Base-by-base conservation (phyloP, 2,113 vertebrate species). In the Microtus pennsylvanicus region DNA sequence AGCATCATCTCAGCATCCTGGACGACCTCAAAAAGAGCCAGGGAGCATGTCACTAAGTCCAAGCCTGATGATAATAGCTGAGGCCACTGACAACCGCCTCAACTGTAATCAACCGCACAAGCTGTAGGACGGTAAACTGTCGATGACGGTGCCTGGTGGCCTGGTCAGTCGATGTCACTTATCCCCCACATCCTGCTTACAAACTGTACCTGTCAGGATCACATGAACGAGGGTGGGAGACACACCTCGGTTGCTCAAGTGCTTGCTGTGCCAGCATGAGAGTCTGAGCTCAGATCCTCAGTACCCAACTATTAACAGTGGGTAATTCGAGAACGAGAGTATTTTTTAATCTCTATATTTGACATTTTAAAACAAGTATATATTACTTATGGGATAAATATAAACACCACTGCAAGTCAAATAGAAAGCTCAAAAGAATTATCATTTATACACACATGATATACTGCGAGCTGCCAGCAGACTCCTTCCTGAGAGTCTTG, bases 71-170 rank as follows among this genome's bases (percentile, higher is more conserved):
- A 89, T 65, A 81, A 92, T 19, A 91, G 93, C 33, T 28, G 35
- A 50, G 77, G 50, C 82, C 82, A 82, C 61, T 75, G 83, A 87
- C 55, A 74, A 47, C 47, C 77, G 47, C 21, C 4, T 58, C 74
- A 58, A 30, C 67, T 55, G 77, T 12, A 93, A 92, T n/a, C 0
- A 3, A 67, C 35, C 77, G 70, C 45, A 83, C 38, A 47, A 78
- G 80, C 88, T 77, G 0, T 35, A 58, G 87, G 63, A 30, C 63
- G 50, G 21, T 55, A 28, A 92, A 96, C 55, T 90, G 91, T 90
- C 95, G 58, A 96, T 76, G 80, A 96, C 90, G 70, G 86, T 24
- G 42, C 65, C 82, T 87, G 82, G 81, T 91, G 91, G 95, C 75
- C 72, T 90, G 7, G 19, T 85, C 91, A 91, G 70, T 92, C 38